A percentile compares a stretch with the other conserved stretches of the same genome.
Conservation (phyloP, 2,888 invertebrate species). For the Myopa tessellatipennis region DNA sequence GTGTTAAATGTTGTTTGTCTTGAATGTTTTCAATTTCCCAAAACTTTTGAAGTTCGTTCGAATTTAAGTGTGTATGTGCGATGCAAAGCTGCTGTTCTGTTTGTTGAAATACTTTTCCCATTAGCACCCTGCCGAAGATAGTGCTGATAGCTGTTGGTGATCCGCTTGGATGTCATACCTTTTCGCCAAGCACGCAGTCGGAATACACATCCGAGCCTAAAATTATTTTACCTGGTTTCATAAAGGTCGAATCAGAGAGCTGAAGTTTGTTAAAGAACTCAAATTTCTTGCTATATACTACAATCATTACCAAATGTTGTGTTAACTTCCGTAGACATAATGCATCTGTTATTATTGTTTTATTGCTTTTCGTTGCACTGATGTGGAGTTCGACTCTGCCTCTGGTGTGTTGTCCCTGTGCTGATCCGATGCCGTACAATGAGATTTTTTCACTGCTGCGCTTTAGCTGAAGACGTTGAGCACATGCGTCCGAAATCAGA, state of each 20-base stretch:
- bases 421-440: slow-evolving; percentile 36
- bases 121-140: slow-evolving; percentile 29
- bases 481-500: slow-evolving; percentile 34
- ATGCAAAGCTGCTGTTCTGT: background rate
- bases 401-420: slow-evolving; percentile 14
- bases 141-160: slow-evolving; percentile 19
- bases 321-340: slow-evolving; percentile 35
- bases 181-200: slow-evolving; percentile 19
- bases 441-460: slow-evolving; percentile 27
- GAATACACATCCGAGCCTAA: slow-evolving; percentile 33
- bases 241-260: slow-evolving; percentile 29
- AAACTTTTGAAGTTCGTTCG: slow-evolving; percentile 34
- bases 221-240: slow-evolving; percentile 30
- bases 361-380: slow-evolving; percentile 11
- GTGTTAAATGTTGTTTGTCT: slow-evolving; percentile 15
- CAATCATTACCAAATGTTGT: slow-evolving; percentile 29
- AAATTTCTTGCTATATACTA: slow-evolving; percentile 20
- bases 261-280: slow-evolving; percentile 30
- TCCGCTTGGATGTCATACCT: slow-evolving; percentile 22
- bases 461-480: slow-evolving; percentile 27
- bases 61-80: slow-evolving; percentile 11
- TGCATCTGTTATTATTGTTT: slow-evolving; percentile 20
- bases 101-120: slow-evolving; percentile 13
- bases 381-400: slow-evolving; percentile 36
- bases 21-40: slow-evolving; percentile 34